Base-by-base conservation (phyloP, 2,113 vertebrate species). In the Thalassarche chlororhynchos region DNA sequence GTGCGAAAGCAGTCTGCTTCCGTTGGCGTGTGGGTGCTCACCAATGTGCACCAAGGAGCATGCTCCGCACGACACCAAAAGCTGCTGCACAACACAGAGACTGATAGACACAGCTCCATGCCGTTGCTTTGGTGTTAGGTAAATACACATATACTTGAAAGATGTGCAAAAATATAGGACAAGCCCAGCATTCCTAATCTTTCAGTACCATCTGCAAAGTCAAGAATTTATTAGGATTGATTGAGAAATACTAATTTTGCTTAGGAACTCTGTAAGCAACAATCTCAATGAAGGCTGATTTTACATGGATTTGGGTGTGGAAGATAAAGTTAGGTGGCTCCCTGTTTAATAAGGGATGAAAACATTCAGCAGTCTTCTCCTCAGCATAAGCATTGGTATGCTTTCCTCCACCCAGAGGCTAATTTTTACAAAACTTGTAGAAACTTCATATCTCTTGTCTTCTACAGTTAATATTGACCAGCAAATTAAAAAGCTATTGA, bases 21-120 rank as follows among this genome's bases (percentile, higher is more conserved):
- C 17, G 1, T 8, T 0, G 0, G 9, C 28, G 10, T 0, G 23
- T 32, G 69, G 44, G n/a, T 19, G 25, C 84, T 87, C 46, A 42
- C 29, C 2, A 4, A 44, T 4, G 49, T 0, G 1, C 60, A 51
- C 36, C 26, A 7, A 10, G 4, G 42, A 90, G 23, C 28, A 6
- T 20, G 20, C 19, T 54, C 51, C 15, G 14, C 64, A 10, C 0
- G 0, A 38, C n/a, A 21, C 13, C 9, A 12, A 38, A 62, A 58
- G 21, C 51, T 70, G 24, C 51, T 85, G 52, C 57, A 52, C 61
- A 12, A 36, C 85, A 15, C 44, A 29, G 62, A 25, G 32, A 14
- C 52, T 2, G 66, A 55, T 4, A 64, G 14, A 65, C 51, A 66
- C 10, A 31, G 58, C 46, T 49, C 58, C 76, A 15, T 5, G 0